These are phyloP conservation scores for Leptoclinus maculatus DNA, from an alignment of 2,797 vertebrate genomes.

Conservation along the genomic window DNA sequence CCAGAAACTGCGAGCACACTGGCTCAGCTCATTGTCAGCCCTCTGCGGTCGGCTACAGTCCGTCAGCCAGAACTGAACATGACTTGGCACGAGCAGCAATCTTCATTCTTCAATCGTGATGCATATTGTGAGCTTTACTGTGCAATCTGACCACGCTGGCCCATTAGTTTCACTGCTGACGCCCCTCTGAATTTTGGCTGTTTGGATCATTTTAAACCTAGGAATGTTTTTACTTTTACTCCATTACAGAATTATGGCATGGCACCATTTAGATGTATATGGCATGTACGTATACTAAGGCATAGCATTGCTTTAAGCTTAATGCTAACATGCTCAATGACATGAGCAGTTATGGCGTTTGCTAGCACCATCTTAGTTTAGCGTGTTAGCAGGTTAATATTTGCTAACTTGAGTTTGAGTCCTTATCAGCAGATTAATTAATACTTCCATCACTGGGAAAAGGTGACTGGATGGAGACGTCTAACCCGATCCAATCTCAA, in stretches of 20 bases:
- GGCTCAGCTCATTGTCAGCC: slow-evolving; percentile 65
- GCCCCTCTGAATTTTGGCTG: neutral
- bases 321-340: neutral
- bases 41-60: slow-evolving; percentile 53
- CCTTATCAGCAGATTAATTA: neutral
- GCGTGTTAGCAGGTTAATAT: neutral
- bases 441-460: neutral
- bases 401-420: neutral
- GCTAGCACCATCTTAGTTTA: neutral
- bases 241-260: neutral
- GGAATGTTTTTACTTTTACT: neutral
- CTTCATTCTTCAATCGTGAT: slow-evolving; percentile 51
- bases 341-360: neutral
- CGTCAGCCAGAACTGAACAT: slow-evolving; percentile 55
- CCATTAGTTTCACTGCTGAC: slow-evolving; percentile 7
- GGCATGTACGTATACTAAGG: neutral
- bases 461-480: neutral
- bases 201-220: neutral
- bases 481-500: neutral
- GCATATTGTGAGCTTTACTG: slow-evolving; percentile 32
- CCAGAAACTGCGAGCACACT: slow-evolving; percentile 60
- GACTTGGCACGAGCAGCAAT: slow-evolving; percentile 46
- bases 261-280: neutral
- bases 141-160: slow-evolving; percentile 16
- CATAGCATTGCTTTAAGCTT: neutral